Evolutionary conservation across 1,140 invertebrate genomes (phyloP).

Genomic region (Nephotettix cincticeps): DNA sequence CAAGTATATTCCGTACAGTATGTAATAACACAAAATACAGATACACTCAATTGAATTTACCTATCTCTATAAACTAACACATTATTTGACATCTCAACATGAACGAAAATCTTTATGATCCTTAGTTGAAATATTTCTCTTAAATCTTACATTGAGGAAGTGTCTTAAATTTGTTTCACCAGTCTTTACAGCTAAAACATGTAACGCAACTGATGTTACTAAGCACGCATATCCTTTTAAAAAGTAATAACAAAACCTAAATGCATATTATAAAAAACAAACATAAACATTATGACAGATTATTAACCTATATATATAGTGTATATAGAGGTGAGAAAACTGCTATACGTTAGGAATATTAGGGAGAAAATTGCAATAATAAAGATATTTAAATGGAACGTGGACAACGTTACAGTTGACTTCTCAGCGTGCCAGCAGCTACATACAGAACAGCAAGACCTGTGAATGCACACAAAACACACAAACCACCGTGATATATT

Average conservation of each 20-base stretch:
- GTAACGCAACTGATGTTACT: neutral
- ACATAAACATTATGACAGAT: neutral
- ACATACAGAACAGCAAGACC: constrained; percentile 13
- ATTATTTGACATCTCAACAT: constrained; percentile 3
- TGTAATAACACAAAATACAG: constrained; percentile 23
- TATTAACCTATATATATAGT: constrained; percentile 13
- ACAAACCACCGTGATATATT: constrained; percentile 19
- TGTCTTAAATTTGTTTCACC: constrained; percentile 8
- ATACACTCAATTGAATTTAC: neutral
- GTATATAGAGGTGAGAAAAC: neutral
- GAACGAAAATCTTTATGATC: neutral
- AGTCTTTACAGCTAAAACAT: neutral
- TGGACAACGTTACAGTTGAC: neutral
- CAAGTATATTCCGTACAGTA: constrained; percentile 18
- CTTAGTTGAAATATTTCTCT: neutral
- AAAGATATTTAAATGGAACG: neutral
- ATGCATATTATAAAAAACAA: constrained; percentile 12
- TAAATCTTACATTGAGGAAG: constrained; percentile 18
- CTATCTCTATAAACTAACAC: constrained; percentile 17
- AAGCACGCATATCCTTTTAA: constrained; percentile 3
- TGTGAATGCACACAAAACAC: constrained; percentile 27
- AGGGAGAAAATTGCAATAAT: neutral
- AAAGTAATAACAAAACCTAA: constrained; percentile 14
- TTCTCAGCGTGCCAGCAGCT: neutral
- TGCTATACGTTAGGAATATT: neutral